phyloP scores from a whole-genome alignment of 2,888 invertebrate genomes.

The Antheraea assamensis region DNA sequence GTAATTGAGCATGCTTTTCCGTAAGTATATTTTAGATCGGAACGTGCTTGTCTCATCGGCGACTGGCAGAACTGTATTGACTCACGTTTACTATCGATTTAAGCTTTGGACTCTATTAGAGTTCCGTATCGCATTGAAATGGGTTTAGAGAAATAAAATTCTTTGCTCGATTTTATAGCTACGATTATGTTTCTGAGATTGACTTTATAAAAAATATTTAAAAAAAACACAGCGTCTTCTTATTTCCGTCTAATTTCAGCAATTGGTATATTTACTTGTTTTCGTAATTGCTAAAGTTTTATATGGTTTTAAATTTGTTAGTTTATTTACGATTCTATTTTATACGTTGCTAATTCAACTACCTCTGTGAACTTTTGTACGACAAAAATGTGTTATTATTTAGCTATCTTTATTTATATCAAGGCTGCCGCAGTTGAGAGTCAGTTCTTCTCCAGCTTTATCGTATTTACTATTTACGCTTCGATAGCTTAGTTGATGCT shows the following conservation, averaged over 20 bases:
- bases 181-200: not conserved
- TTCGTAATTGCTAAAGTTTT: not conserved
- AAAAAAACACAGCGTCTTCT: not conserved
- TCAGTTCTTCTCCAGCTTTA: no score
- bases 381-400: not conserved
- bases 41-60: slow-evolving; percentile 38
- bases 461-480: no score
- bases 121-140: slow-evolving; percentile 33
- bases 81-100: slow-evolving; percentile 59
- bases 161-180: not conserved
- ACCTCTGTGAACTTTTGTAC: not conserved
- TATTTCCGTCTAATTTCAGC: not conserved
- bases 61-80: slow-evolving; percentile 56
- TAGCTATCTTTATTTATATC: no score
- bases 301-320: not conserved
- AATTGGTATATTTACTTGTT: not conserved
- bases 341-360: not conserved
- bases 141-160: slow-evolving; percentile 1
- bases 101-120: slow-evolving; percentile 49
- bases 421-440: no score
- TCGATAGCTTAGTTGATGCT: no score
- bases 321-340: not conserved
- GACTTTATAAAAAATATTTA: not conserved
- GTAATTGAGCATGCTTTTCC: not conserved
- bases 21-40: not conserved